A percentile compares a stretch with the other conserved stretches of the same genome.
phyloP scores from a whole-genome alignment of 2,113 vertebrate genomes.

The Petrocephalus microphthalmus region DNA sequence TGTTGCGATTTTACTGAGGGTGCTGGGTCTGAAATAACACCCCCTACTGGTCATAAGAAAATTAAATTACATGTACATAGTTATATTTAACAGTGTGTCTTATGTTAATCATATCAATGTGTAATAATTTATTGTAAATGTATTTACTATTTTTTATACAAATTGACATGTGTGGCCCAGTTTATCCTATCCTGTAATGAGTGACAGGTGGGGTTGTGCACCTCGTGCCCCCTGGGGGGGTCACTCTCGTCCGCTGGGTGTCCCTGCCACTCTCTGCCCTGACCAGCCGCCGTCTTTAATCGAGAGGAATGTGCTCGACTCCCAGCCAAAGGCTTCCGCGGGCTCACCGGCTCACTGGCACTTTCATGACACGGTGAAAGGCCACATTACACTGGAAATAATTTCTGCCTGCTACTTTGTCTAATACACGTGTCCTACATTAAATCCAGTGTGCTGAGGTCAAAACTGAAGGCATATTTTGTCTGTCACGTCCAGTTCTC shows the following conservation, averaged over 20 bases:
- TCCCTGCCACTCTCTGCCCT: not conserved
- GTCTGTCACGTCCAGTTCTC: too few relatives aligned
- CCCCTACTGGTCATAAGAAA: not conserved
- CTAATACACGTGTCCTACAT: too few relatives aligned
- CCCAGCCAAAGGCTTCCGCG: not conserved
- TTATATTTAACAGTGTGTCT: not conserved
- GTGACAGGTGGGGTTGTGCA: not conserved
- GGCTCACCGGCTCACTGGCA: not conserved
- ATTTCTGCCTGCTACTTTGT: too few relatives aligned
- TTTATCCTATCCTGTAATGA: not conserved
- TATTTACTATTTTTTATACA: not conserved
- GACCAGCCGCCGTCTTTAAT: not conserved
- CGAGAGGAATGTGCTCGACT: not conserved
- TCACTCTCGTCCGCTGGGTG: not conserved
- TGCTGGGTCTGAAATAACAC: not conserved
- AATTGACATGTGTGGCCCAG: not conserved
- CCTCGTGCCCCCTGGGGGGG: not conserved
- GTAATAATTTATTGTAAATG: not conserved
- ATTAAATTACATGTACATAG: not conserved
- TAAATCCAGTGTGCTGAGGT: too few relatives aligned
- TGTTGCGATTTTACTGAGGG: not conserved
- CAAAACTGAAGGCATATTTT: too few relatives aligned
- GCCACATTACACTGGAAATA: too few relatives aligned
- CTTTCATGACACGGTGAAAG: not conserved
- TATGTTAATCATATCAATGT: not conserved